Evolutionary conservation across 1,140 invertebrate species (phyloP), one percentile per base, ranked within the genome.

Genomic region (Melanaphis sacchari): DNA sequence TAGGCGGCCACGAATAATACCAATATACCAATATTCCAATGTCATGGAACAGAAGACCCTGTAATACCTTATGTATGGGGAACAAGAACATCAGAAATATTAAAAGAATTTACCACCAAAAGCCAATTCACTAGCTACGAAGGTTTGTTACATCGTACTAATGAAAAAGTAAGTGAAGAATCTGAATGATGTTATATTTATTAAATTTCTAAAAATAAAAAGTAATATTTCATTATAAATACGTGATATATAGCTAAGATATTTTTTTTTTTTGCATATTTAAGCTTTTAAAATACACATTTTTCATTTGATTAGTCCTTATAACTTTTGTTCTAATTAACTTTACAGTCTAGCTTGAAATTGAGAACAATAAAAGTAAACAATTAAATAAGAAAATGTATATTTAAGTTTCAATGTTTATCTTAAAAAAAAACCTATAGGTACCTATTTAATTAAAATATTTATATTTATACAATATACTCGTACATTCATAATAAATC

Each of bases 11-110:
- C 95, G 94, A 96, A 96, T 85, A 96, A 97, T 95, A 96, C 95
- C 94, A 95, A 96, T 85, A 96, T 96, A 92, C 96, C 98, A 95
- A 96, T 99, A 93, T 96, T 99, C 49, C 98, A 99, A 95, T 99
- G 98, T 94, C 99, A 99, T 95, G 99, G 99, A 24, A 97, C 98
- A 94, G 97, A 97, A 94, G 99, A 99, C 96, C 98, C 98, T 15
- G 96, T 99, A 93, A 98, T 99, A 40, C 98, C 98, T 1, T 98
- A 97, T 94, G 97, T 97, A 94, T 99, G 98, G 97, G 99, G 99
- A 46, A 97, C 98, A 95, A 97, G 98, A 96, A 99, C 99, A 15
- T 96, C 97, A 22, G 97, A 98, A 88, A 95, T 98, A 94, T 95
- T 99, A 18, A 98, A 98, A 95, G 96, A 97, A 89, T 97, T 99